A percentile compares a stretch with the other conserved stretches of the same genome.
Conservation (phyloP, 2,113 vertebrate species). For the Forbesichthys papilliferus region DNA sequence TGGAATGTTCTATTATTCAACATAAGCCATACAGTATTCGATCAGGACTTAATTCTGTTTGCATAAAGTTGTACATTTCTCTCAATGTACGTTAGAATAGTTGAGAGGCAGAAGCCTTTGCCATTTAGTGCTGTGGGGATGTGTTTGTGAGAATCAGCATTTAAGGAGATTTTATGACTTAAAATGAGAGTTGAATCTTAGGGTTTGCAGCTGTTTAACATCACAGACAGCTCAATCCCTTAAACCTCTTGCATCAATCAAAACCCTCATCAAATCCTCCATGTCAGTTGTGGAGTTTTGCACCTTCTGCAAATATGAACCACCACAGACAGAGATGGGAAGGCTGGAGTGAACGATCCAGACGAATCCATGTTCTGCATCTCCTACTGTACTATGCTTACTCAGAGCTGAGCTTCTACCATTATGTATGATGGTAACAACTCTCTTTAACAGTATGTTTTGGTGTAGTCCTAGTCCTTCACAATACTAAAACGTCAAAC, state of each 20-base stretch:
- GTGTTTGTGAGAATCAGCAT: constrained; percentile 7
- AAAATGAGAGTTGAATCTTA: constrained; percentile 46
- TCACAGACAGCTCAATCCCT: constrained; percentile 61
- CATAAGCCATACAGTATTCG: constrained; percentile 16
- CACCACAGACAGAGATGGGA: constrained; percentile 30
- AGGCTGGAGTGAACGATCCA: background rate
- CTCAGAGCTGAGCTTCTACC: too few relatives aligned
- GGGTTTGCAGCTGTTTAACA: constrained; percentile 52
- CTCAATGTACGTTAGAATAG: constrained; percentile 25
- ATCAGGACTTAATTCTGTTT: constrained; percentile 12
- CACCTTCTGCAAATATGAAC: constrained; percentile 47
- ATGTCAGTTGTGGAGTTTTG: constrained; percentile 50
- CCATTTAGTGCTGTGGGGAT: background rate
- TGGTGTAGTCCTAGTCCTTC: too few relatives aligned
- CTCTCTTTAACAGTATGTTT: too few relatives aligned
- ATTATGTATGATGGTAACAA: background rate
- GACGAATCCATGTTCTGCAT: constrained; percentile 21
- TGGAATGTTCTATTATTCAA: constrained; percentile 46
- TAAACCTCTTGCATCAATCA: constrained; percentile 61
- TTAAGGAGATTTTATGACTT: constrained; percentile 36
- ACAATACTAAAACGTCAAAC: too few relatives aligned
- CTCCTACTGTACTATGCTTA: background rate
- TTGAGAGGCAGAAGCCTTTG: background rate
- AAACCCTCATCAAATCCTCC: constrained; percentile 52
- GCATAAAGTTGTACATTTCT: constrained; percentile 14